These are phyloP conservation scores for Tragelaphus buxtoni DNA, from an alignment of 2,113 vertebrate species.

Conservation along the genomic window DNA sequence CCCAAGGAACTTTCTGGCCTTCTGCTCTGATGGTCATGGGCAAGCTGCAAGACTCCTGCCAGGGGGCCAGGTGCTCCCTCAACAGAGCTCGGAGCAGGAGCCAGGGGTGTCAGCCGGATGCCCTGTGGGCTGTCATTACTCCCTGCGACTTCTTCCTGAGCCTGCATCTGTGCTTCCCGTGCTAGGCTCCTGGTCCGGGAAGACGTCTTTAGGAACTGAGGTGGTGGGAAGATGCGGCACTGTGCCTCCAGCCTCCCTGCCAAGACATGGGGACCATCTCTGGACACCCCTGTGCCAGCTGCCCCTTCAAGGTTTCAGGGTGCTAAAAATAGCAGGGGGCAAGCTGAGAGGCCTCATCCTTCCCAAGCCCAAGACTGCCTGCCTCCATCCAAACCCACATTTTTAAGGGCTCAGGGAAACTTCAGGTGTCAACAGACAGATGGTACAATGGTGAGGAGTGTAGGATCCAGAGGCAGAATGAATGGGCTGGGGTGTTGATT, in stretches of 20 bases:
- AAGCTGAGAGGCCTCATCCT: neutral
- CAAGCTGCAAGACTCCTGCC: no score
- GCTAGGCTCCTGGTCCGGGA: neutral
- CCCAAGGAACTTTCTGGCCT: neutral
- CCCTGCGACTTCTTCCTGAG: rapidly evolving
- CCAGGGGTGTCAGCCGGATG: neutral
- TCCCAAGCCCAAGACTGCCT: neutral
- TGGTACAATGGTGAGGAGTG: rapidly evolving
- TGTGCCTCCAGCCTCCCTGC: neutral
- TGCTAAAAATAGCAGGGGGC: neutral
- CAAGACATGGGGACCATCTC: neutral
- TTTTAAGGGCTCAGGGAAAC: neutral
- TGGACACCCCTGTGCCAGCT: rapidly evolving
- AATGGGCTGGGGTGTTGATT: neutral
- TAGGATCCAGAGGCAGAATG: neutral
- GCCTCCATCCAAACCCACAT: neutral
- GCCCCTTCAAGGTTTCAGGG: neutral
- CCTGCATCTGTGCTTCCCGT: rapidly evolving
- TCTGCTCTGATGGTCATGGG: neutral
- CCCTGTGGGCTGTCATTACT: rapidly evolving
- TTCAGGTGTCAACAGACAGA: neutral
- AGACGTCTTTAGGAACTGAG: neutral
- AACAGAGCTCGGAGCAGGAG: rapidly evolving
- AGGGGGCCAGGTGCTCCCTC: neutral
- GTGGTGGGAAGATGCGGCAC: neutral